Base-by-base conservation (phyloP, 2,888 invertebrate species). In the Zaprionus obscuricornis region DNA sequence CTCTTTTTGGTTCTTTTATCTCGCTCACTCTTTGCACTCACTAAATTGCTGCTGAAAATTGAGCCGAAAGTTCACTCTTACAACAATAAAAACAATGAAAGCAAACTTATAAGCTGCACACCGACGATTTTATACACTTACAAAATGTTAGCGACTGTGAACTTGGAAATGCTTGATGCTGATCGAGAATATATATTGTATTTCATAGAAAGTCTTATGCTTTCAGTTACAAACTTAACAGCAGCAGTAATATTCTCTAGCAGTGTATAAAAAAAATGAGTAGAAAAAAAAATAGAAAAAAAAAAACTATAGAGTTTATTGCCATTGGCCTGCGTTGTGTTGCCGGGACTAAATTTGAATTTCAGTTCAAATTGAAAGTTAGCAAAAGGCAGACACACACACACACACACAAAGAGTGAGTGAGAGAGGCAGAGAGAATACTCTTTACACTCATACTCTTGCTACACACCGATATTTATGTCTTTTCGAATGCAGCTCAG, bases 401-500 rank as follows among this genome's bases (percentile, higher is more conserved):
- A 18, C 20, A 36, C 17, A 29, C 42, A 42, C 33, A 37, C 34
- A 34, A n/a, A n/a, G n/a, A n/a, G n/a, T n/a, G n/a, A n/a, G n/a
- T n/a, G 34, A 55, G 31, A 33, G 36, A 45, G 37, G n/a, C 37
- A 55, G 31, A 33, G 36, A 45, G 37, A 22, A 36, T 26, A 31
- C 33, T 17, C 11, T 24, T 18, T 17, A 24, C 24, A 11, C 37
- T 31, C 27, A 27, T 10, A 13, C n/a, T 20, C 11, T 22, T 40
- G 6, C 50, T 17, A 17, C 34, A 55, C 54, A 43, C 65, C 62
- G 51, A 77, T 79, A 81, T 79, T 79, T 79, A 79, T 79, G 84
- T 82, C 65, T 84, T 79, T 79, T 81, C 82, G 82, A 79, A 84
- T 85, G 79, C 82, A 79, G 85, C 73, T 83, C 73, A 85, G 81